Evolutionary conservation across 2,113 vertebrate genomes (phyloP).

Genomic region (Phaetusa simplex): DNA sequence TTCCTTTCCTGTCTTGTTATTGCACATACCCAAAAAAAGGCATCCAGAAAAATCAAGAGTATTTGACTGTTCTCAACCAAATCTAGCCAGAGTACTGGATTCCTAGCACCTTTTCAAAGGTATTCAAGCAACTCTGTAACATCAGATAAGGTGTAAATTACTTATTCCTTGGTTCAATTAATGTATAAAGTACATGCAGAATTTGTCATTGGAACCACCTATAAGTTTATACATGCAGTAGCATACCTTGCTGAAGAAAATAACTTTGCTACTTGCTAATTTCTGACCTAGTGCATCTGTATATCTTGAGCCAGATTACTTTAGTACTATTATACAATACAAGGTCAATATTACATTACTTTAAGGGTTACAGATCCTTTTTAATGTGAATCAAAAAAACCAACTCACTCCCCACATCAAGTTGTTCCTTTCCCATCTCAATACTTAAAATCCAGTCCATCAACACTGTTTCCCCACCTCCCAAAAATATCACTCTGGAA

Average conservation of each 20-base stretch:
- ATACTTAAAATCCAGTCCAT: not conserved
- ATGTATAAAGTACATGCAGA: fast-evolving
- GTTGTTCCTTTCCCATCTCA: not conserved
- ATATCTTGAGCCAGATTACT: not conserved
- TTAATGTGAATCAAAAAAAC: not conserved
- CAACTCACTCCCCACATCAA: not conserved
- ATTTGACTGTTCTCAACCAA: not conserved
- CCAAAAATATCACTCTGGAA: not conserved
- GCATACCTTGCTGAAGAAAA: not conserved
- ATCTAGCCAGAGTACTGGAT: not conserved
- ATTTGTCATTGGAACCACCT: not conserved
- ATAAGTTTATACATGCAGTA: not conserved
- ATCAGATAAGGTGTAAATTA: not conserved
- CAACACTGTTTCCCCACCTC: not conserved
- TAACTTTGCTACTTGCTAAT: not conserved
- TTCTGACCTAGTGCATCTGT: not conserved
- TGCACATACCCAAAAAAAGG: not conserved
- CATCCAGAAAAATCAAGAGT: not conserved
- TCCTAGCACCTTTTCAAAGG: not conserved
- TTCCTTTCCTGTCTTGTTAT: not conserved
- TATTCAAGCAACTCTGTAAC: not conserved
- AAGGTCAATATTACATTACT: not conserved
- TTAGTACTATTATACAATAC: not conserved
- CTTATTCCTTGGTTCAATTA: not conserved
- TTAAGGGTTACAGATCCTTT: not conserved